Evolutionary conservation across 2,113 vertebrate genomes (phyloP).

Genomic region (Corythoichthys haematopterus): DNA sequence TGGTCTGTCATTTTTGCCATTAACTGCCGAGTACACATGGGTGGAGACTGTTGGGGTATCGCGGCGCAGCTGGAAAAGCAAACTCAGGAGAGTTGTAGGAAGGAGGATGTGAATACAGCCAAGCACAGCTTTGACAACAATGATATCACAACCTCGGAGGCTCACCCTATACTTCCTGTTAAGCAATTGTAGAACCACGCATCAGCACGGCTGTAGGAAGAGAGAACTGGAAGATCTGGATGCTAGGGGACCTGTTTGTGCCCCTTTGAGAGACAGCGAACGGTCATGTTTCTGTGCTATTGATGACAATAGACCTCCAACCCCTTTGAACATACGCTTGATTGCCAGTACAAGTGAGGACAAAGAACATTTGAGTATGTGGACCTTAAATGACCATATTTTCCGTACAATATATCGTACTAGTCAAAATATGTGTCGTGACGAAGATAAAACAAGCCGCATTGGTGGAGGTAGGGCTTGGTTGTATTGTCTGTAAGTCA

Average conservation of each 20-base stretch:
- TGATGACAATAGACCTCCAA: neutral
- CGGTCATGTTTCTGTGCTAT: too few species aligned
- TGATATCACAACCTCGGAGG: constrained; percentile 57
- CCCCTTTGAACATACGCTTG: neutral
- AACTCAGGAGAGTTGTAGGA: constrained; percentile 37
- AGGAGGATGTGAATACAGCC: constrained; percentile 60
- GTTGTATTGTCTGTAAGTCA: too few species aligned
- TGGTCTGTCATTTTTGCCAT: constrained; percentile 6
- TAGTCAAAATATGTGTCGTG: too few species aligned
- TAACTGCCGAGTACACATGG: constrained; percentile 27
- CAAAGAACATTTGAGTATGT: neutral
- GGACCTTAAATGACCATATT: neutral
- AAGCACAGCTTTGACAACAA: constrained; percentile 61
- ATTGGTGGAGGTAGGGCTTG: too few species aligned
- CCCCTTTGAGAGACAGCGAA: too few species aligned
- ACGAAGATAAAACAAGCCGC: too few species aligned
- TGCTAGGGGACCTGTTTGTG: constrained; percentile 7
- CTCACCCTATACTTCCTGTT: constrained; percentile 53
- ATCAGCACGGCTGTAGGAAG: constrained; percentile 25
- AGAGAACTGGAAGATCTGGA: constrained; percentile 38
- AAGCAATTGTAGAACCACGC: constrained; percentile 45
- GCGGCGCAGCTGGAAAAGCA: constrained; percentile 51
- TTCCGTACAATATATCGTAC: too few species aligned
- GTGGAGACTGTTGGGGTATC: constrained; percentile 24
- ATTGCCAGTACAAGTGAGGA: neutral